Conservation (phyloP, 2,888 invertebrate species). For the Venusia cambrica region DNA sequence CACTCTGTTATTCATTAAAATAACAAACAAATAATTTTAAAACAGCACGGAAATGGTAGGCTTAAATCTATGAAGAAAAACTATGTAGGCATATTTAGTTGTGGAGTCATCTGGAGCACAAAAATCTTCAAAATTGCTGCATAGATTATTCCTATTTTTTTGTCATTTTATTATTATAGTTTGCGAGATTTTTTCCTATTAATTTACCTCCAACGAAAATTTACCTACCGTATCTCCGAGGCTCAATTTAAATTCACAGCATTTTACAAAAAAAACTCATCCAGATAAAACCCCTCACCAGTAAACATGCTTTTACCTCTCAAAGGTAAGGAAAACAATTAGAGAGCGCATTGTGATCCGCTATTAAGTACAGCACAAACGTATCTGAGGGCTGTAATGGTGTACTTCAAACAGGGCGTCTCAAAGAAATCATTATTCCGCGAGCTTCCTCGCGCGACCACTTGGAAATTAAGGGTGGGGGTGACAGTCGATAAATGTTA, state of each 20-base stretch:
- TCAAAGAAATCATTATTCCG: conserved; percentile 81
- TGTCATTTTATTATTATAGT: no score
- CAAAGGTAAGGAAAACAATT: conserved; percentile 77
- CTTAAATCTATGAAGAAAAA: no score
- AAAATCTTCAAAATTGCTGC: no score
- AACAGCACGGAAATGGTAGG: no score
- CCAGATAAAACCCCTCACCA: conserved; percentile 17
- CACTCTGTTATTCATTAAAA: no score
- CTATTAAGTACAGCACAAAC: conserved; percentile 74
- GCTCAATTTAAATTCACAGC: no score
- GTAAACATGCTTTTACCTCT: conserved; percentile 46
- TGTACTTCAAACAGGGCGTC: conserved; percentile 70
- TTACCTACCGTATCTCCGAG: no score
- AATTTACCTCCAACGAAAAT: no score
- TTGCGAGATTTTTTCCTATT: conserved; percentile 1
- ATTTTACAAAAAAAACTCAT: conserved; percentile 12
- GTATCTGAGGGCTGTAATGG: conserved; percentile 73
- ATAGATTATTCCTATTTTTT: no score
- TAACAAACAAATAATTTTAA: no score
- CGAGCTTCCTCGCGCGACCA: conserved; percentile 76
- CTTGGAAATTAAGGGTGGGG: conserved; percentile 59
- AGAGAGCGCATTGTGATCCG: conserved; percentile 64
- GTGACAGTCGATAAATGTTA: conserved; percentile 17
- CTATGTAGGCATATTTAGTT: no score
- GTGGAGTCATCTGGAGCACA: no score